phyloP scores from a whole-genome alignment of 2,888 invertebrate genomes.

The Gymnosoma rotundatum region DNA sequence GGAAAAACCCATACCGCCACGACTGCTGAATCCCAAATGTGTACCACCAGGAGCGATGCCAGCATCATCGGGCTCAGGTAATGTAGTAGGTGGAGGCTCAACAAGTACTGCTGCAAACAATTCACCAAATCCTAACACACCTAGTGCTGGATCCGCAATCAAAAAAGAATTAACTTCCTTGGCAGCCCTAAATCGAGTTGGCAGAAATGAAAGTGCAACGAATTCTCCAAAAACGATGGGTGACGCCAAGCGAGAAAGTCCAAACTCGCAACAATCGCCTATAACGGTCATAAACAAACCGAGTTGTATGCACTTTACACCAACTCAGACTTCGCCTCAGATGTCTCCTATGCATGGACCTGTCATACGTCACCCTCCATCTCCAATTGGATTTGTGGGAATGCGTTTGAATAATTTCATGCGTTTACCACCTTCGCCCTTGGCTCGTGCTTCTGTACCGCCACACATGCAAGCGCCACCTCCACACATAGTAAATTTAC shows the following conservation, averaged over 20 bases:
- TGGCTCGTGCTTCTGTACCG: slow-evolving; percentile 68
- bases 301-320: slow-evolving; percentile 42
- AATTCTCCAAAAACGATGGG: slow-evolving; percentile 71
- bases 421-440: slow-evolving; percentile 78
- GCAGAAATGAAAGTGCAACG: slow-evolving; percentile 63
- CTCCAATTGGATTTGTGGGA: slow-evolving; percentile 72
- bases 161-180: slow-evolving; percentile 73
- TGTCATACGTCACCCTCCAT: slow-evolving; percentile 71
- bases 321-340: slow-evolving; percentile 66
- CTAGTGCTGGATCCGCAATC: background rate
- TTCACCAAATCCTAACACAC: slow-evolving; percentile 74
- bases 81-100: background rate
- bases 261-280: slow-evolving; percentile 42
- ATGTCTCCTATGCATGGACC: slow-evolving; percentile 70
- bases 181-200: slow-evolving; percentile 71
- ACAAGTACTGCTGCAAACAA: slow-evolving; percentile 61
- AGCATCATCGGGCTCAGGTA: slow-evolving; percentile 53
- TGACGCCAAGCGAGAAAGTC: slow-evolving; percentile 58
- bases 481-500: slow-evolving; percentile 69
- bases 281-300: slow-evolving; percentile 34
- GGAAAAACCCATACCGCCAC: slow-evolving; percentile 76
- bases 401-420: slow-evolving; percentile 73
- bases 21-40: slow-evolving; percentile 77
- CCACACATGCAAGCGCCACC: slow-evolving; percentile 60
- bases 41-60: slow-evolving; percentile 71